Conservation (phyloP, 2,888 invertebrate genomes). For the Apamea anceps region DNA sequence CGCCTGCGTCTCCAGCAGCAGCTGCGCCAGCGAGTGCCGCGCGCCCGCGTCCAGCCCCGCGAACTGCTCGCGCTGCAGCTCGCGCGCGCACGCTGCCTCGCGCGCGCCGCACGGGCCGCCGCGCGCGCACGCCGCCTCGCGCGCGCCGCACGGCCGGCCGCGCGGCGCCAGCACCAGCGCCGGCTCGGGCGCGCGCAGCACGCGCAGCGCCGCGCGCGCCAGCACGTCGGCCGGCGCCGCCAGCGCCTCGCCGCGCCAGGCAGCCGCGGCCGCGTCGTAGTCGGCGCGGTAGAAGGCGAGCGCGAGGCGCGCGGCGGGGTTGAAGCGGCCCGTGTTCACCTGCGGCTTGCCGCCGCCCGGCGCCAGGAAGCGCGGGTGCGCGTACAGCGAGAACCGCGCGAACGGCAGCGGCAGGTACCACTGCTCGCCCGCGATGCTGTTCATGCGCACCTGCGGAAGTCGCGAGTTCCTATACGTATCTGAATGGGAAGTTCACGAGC, state of each 20-base stretch:
- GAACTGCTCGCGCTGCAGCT: constrained; percentile 15
- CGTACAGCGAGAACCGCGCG: constrained; percentile 95
- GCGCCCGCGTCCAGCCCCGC: constrained; percentile 74
- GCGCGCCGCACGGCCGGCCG: constrained; percentile 89
- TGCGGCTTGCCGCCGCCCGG: constrained; percentile 91
- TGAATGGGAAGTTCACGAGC: fast-evolving
- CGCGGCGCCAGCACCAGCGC: constrained; percentile 53
- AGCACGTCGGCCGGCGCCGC: constrained; percentile 83
- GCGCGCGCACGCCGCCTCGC: constrained; percentile 27
- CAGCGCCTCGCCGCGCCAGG: constrained; percentile 41
- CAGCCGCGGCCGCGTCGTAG: constrained; percentile 88
- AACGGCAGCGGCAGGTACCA: constrained; percentile 97
- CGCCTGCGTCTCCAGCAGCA: constrained; percentile 72
- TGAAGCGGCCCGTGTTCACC: constrained; percentile 89
- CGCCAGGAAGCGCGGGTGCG: constrained; percentile 92
- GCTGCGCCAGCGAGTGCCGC: constrained; percentile 73
- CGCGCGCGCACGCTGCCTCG: constrained; percentile 26
- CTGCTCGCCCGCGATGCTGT: constrained; percentile 96
- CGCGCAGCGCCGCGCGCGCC: constrained; percentile 82
- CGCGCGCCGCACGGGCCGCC: constrained; percentile 89
- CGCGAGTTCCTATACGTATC: background rate
- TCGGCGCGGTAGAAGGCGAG: constrained; percentile 96
- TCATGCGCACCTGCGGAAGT: constrained; percentile 95
- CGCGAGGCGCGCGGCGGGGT: constrained; percentile 90
- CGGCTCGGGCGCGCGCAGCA: constrained; percentile 56